Evolutionary conservation across 2,113 vertebrate species (phyloP), one percentile per base, ranked within the genome.

Genomic region (Pteropus alecto): DNA sequence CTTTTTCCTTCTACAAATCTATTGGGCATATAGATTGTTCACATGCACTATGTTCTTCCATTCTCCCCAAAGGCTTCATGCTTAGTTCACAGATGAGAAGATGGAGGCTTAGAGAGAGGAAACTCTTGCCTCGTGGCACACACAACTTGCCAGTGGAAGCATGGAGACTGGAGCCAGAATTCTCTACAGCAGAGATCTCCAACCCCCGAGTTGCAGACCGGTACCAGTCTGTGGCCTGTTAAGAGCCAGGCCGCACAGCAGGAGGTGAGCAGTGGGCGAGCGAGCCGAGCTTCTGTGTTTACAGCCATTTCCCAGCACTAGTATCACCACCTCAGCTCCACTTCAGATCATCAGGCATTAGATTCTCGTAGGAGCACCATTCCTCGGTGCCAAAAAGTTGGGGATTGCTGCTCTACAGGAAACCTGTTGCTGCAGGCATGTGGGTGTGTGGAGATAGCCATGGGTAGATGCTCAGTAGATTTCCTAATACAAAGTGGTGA

Each of bases 31-130:
- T 18, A 2, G 15, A 51, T 18, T 8, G 5, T n/a, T n/a, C 41
- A 3, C 3, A 13, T 2, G 35, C 11, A 6, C 18, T 0, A 0
- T 1, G 12, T 19, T 54, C 48, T 81, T 19, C 61, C 5, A 2
- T n/a, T 35, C 10, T 9, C 63, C 30, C 4, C 4, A 9, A 7
- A 5, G 2, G 14, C 70, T 15, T 51, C 12, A 5, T 7, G 16
- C 56, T 18, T 8, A 13, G 28, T 67, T 92, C 43, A 48, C 30
- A n/a, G 51, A 38, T 2, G 8, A n/a, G 58, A n/a, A 11, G 22
- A 60, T 9, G 51, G 51, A 88, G 43, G 48, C 12, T 13, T 51
- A 1, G 4, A 28, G 35, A 63, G 14, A 60, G 33, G 6, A 35
- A 60, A 2, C 56, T 24, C 43, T 28, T 2, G 7, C 10, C 56